Evolutionary conservation across 2,888 invertebrate genomes (phyloP).

Genomic region (Aleiodes testaceus): DNA sequence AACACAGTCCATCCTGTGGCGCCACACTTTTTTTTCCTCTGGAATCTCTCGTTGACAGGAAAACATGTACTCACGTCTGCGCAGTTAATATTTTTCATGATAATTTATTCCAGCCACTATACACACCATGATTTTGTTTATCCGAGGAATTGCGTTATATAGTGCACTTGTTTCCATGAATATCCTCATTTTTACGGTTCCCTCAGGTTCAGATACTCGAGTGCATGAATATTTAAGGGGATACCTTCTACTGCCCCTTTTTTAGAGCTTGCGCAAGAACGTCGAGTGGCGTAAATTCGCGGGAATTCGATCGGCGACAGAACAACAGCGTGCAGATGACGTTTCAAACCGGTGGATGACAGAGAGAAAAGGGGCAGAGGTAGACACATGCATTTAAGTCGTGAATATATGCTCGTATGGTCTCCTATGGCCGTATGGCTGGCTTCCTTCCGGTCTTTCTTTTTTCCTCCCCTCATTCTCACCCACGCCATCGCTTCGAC

Average conservation of each 20-base stretch:
- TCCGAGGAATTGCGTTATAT: no score
- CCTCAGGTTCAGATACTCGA: no score
- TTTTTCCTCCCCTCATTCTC: slow-evolving; percentile 21
- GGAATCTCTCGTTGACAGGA: not conserved
- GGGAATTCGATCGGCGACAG: slow-evolving; percentile 59
- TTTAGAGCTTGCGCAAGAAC: slow-evolving; percentile 36
- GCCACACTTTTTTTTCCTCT: slow-evolving; percentile 20
- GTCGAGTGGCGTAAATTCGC: slow-evolving; percentile 42
- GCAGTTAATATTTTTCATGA: not conserved
- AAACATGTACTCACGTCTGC: slow-evolving; percentile 32
- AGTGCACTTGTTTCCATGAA: no score
- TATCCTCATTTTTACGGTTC: no score
- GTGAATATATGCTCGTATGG: slow-evolving; percentile 33
- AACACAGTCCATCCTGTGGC: slow-evolving; percentile 19
- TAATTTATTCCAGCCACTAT: not conserved
- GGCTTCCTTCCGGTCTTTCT: slow-evolving; percentile 55
- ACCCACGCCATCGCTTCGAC: not conserved
- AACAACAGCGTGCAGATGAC: slow-evolving; percentile 53
- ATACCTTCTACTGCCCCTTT: not conserved
- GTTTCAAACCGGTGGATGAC: slow-evolving; percentile 38
- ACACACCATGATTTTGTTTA: not conserved
- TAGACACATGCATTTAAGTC: slow-evolving; percentile 35
- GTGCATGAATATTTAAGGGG: no score
- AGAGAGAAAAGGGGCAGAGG: not conserved
- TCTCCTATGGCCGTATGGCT: slow-evolving; percentile 40